These are phyloP conservation scores for Elephantulus edwardii DNA, from an alignment of 2,113 vertebrate species.

Conservation along the genomic window DNA sequence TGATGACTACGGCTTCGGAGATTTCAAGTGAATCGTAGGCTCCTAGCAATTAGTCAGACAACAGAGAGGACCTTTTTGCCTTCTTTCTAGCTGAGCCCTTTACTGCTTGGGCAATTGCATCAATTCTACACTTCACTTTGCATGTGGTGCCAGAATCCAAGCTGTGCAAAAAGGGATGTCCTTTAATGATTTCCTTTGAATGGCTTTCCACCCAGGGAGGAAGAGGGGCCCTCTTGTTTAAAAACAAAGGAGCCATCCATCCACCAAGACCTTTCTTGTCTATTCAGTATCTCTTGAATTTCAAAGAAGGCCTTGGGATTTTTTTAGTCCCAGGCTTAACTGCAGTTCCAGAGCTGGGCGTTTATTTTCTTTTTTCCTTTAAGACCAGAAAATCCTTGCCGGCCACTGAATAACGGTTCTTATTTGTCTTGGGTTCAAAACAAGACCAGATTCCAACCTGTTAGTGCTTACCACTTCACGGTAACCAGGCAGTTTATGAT, in stretches of 20 bases:
- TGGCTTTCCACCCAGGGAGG: slow-evolving; percentile 62
- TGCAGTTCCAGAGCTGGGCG: not conserved
- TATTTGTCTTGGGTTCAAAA: slow-evolving; percentile 71
- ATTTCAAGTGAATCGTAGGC: not conserved
- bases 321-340: slow-evolving; percentile 44
- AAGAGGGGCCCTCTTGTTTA: slow-evolving; percentile 75
- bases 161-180: slow-evolving; percentile 57
- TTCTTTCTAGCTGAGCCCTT: not conserved
- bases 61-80: not conserved
- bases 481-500: slow-evolving; percentile 58
- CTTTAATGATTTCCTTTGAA: slow-evolving; percentile 73
- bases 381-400: slow-evolving; percentile 59
- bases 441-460: slow-evolving; percentile 45
- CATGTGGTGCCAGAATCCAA: slow-evolving; percentile 19
- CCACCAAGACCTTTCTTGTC: slow-evolving; percentile 71
- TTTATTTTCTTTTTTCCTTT: slow-evolving; percentile 67
- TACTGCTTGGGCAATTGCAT: slow-evolving; percentile 56
- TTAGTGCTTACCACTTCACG: slow-evolving; percentile 65
- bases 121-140: slow-evolving; percentile 54
- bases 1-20: not conserved
- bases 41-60: slow-evolving; percentile 37
- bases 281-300: slow-evolving; percentile 72
- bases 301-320: slow-evolving; percentile 72
- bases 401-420: slow-evolving; percentile 44
- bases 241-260: slow-evolving; percentile 76